phyloP scores from a whole-genome alignment of 2,888 invertebrate species.

The Schrankia costaestrigalis region DNA sequence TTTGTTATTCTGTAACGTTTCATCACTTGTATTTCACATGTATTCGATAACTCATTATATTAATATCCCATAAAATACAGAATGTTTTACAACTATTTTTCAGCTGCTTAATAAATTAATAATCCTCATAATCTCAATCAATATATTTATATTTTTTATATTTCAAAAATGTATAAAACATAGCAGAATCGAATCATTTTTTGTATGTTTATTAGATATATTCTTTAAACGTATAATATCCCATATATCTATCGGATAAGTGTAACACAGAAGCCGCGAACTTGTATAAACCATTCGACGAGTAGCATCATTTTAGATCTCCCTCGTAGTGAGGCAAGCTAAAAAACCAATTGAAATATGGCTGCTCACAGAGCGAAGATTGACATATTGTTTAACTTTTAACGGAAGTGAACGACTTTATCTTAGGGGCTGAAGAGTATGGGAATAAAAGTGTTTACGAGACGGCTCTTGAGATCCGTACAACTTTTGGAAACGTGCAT shows the following conservation, averaged over 20 bases:
- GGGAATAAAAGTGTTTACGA: conserved; percentile 22
- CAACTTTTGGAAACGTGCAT: too few relatives aligned
- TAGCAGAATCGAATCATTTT: too few relatives aligned
- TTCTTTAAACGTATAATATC: too few relatives aligned
- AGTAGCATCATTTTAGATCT: conserved; percentile 33
- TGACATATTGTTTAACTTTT: conserved; percentile 48
- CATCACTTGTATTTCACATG: too few relatives aligned
- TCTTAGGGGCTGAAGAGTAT: conserved; percentile 29
- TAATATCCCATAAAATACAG: too few relatives aligned
- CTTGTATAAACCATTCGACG: conserved; percentile 11
- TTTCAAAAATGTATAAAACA: too few relatives aligned
- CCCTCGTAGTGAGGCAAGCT: conserved; percentile 21
- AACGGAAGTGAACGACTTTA: conserved; percentile 37
- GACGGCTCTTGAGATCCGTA: conserved; percentile 8
- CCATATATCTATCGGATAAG: conserved; percentile 5
- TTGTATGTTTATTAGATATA: too few relatives aligned
- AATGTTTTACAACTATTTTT: not conserved
- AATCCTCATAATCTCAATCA: too few relatives aligned
- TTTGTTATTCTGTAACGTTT: too few relatives aligned
- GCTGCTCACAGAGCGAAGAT: conserved; percentile 35
- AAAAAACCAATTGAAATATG: conserved; percentile 23
- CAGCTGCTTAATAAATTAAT: not conserved
- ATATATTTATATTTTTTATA: too few relatives aligned
- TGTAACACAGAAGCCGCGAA: conserved; percentile 12
- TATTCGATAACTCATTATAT: too few relatives aligned